Conservation (phyloP, 35 echinoderm and acorn worm genomes). For the Diadema setosum region DNA sequence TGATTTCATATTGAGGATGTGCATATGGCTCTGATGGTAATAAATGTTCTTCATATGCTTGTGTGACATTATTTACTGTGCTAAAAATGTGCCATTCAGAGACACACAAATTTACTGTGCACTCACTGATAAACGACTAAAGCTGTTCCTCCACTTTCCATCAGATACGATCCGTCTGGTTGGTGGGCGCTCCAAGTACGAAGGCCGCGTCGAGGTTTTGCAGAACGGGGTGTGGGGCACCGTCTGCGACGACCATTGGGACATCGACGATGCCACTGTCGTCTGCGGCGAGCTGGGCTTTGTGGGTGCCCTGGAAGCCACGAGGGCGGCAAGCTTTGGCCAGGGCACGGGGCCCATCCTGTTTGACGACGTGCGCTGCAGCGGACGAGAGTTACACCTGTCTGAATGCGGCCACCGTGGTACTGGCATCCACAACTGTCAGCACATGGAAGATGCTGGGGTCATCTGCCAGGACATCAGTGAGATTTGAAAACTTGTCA, state of each 20-base stretch:
- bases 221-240: conserved; percentile 28
- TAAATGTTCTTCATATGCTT: too few relatives aligned
- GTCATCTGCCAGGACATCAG: conserved; percentile 7
- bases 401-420: conserved; percentile 32
- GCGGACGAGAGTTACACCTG: conserved; percentile 18
- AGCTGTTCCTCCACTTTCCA: too few relatives aligned
- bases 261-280: conserved; percentile 28
- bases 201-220: conserved; percentile 46
- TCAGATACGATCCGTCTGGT: conserved; percentile 14
- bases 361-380: conserved; percentile 42
- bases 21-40: too few relatives aligned
- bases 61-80: too few relatives aligned
- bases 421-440: conserved; percentile 8
- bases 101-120: too few relatives aligned
- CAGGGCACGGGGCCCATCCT: conserved; percentile 24
- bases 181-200: conserved; percentile 1
- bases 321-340: conserved; percentile 21
- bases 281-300: conserved; percentile 21
- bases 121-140: too few relatives aligned
- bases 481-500: neutral
- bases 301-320: neutral
- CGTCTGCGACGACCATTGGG: conserved; percentile 44
- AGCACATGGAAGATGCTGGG: conserved; percentile 51
- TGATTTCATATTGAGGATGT: too few relatives aligned
- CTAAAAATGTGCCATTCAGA: too few relatives aligned